Conservation (phyloP, 2,797 vertebrate genomes). For the Synaphobranchus kaupii region DNA sequence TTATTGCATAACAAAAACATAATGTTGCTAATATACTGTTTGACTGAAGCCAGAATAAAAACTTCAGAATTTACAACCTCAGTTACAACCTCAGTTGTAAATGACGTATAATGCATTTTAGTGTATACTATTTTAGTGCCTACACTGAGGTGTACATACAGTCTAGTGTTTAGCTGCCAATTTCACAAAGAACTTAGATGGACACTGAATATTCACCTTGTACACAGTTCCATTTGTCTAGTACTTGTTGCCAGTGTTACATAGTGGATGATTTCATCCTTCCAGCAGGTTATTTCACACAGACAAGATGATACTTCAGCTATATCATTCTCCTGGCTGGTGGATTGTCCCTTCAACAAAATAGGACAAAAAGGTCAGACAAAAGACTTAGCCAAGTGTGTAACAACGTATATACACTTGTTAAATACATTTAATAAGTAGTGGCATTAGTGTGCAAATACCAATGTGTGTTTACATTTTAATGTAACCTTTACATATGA, state of each 20-base stretch:
- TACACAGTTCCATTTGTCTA: no score
- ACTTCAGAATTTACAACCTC: no score
- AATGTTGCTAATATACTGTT: background rate
- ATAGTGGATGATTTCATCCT: constrained; percentile 2
- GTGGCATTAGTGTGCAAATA: background rate
- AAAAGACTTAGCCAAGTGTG: background rate
- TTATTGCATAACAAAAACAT: background rate
- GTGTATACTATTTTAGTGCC: background rate
- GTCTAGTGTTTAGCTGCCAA: no score
- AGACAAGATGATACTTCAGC: background rate
- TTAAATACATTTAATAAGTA: background rate
- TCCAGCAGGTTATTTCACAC: background rate
- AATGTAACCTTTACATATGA: background rate
- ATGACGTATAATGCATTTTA: background rate
- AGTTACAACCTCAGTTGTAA: background rate
- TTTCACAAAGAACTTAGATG: background rate
- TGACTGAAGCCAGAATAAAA: background rate
- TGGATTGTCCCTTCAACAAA: background rate
- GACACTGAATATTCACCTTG: background rate
- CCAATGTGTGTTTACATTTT: constrained; percentile 12
- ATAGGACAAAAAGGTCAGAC: background rate
- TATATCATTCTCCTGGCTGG: background rate
- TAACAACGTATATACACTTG: background rate
- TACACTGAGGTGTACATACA: background rate
- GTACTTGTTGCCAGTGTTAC: background rate